Evolutionary conservation across 2,888 invertebrate genomes (phyloP).

Genomic region (Malthinus flaveolus): DNA sequence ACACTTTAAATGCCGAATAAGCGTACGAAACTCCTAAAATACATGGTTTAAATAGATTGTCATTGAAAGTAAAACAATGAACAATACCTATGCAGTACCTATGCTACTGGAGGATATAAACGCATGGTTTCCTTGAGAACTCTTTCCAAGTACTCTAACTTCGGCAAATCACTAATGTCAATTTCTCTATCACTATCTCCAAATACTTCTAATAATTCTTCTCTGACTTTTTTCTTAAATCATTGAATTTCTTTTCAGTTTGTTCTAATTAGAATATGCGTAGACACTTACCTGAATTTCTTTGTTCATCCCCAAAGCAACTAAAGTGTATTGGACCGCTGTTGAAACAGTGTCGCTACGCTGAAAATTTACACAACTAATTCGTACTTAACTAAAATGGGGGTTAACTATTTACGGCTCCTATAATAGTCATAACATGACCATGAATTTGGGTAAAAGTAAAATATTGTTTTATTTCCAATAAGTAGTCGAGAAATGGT

Average conservation of each 20-base stretch:
- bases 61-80: neutral
- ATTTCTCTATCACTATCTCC: neutral
- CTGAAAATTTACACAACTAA: neutral
- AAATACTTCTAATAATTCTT: conserved; percentile 4
- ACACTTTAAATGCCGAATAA: conserved; percentile 52
- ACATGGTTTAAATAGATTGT: neutral
- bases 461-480: neutral
- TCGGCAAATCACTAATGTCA: neutral
- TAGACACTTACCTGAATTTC: neutral
- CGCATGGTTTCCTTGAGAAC: conserved; percentile 11
- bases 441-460: neutral
- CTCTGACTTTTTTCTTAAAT: neutral
- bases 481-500: neutral
- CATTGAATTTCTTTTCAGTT: neutral
- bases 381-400: neutral
- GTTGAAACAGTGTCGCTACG: neutral
- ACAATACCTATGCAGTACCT: neutral
- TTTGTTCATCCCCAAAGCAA: neutral
- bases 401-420: neutral
- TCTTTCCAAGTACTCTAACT: conserved; percentile 5
- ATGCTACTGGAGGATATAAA: neutral
- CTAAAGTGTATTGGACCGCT: neutral
- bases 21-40: conserved; percentile 49
- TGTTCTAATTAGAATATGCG: neutral
- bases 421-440: neutral